Conservation (phyloP, 2,797 vertebrate genomes). For the Diceros bicornis region DNA sequence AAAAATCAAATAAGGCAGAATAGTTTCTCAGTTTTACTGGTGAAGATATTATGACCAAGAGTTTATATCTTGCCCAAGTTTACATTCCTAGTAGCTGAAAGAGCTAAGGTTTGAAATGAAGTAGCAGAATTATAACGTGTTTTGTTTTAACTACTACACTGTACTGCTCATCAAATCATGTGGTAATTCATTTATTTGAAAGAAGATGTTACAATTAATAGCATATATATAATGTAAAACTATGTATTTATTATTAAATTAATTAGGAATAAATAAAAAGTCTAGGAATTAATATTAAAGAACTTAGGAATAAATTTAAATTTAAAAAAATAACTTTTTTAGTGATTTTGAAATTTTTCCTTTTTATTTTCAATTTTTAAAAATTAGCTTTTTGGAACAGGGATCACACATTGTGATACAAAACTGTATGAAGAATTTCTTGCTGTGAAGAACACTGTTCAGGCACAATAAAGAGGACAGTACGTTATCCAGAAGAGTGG, state of each 20-base stretch:
- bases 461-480: not conserved
- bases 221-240: not conserved
- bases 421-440: not conserved
- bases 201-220: not conserved
- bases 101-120: not conserved
- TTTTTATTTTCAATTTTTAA: not conserved
- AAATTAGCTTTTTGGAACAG: not conserved
- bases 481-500: fast-evolving
- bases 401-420: fast-evolving
- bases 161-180: not conserved
- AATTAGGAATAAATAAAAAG: not conserved
- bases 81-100: not conserved
- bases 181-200: not conserved
- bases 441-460: not conserved
- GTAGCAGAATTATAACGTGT: not conserved
- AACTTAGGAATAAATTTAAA: not conserved
- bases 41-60: not conserved
- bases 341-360: not conserved
- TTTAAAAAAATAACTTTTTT: not conserved
- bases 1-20: not conserved
- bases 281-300: not conserved
- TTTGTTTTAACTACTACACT: not conserved
- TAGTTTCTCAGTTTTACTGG: not conserved
- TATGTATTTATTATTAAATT: not conserved
- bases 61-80: not conserved